phyloP scores from a whole-genome alignment of 1,140 invertebrate species.

The Tetramorium parvispinum region DNA sequence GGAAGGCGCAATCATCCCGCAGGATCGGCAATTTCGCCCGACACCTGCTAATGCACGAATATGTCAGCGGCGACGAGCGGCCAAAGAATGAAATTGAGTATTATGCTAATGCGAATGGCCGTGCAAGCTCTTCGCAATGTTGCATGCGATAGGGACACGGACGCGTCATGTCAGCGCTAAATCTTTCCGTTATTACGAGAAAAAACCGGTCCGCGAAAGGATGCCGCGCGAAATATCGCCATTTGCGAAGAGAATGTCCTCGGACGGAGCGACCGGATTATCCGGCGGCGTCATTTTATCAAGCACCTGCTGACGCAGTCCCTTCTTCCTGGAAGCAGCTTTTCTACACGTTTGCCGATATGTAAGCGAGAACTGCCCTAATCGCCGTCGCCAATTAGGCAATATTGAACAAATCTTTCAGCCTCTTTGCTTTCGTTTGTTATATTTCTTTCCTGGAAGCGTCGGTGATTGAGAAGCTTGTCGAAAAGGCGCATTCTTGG shows the following conservation, averaged over 20 bases:
- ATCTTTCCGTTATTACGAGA: constrained; percentile 50
- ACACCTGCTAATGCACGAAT: constrained; percentile 60
- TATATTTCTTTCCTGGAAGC: neutral
- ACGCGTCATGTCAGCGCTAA: constrained; percentile 32
- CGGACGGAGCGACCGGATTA: constrained; percentile 45
- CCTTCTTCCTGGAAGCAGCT: constrained; percentile 38
- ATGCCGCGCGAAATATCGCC: constrained; percentile 50
- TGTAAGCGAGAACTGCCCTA: constrained; percentile 7
- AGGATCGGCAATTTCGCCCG: constrained; percentile 47
- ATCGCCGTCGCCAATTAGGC: constrained; percentile 38
- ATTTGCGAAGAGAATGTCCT: constrained; percentile 30
- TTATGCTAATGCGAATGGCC: constrained; percentile 53
- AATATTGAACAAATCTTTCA: constrained; percentile 9
- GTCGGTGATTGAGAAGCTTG: neutral
- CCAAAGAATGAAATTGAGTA: constrained; percentile 57
- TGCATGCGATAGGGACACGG: constrained; percentile 42
- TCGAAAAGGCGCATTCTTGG: neutral
- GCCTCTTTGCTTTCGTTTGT: neutral
- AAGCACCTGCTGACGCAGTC: constrained; percentile 45
- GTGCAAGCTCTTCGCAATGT: constrained; percentile 42
- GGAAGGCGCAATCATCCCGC: constrained; percentile 56
- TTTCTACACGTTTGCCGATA: constrained; percentile 28
- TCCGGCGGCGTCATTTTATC: constrained; percentile 47
- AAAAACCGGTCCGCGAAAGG: constrained; percentile 53
- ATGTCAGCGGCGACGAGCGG: constrained; percentile 45